These are phyloP conservation scores for Aphaenogaster ashmeadi DNA, from an alignment of 1,140 invertebrate species.

Conservation along the genomic window DNA sequence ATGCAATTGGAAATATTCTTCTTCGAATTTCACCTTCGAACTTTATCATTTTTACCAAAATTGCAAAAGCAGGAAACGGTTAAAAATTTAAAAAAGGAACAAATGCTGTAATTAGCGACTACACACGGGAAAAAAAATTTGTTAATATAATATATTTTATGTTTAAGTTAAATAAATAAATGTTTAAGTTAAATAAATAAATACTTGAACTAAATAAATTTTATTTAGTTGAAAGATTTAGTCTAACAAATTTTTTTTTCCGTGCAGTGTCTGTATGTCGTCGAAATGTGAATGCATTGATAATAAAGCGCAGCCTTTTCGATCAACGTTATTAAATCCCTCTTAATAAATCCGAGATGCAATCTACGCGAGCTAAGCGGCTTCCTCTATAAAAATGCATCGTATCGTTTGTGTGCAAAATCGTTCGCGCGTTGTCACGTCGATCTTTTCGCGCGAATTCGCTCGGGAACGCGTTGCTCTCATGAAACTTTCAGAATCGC, in stretches of 20 bases:
- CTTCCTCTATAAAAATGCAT: slow-evolving; percentile 46
- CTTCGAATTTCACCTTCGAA: not conserved
- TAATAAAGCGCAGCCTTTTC: not conserved
- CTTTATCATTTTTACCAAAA: not conserved
- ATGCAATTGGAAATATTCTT: not conserved
- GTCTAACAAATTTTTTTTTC: no score
- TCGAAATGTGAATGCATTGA: not conserved
- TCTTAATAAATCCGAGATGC: slow-evolving; percentile 2
- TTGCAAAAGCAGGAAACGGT: not conserved
- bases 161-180: no score
- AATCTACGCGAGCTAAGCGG: slow-evolving; percentile 19
- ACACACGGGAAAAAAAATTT: not conserved
- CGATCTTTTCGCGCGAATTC: slow-evolving; percentile 37
- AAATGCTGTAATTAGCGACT: not conserved
- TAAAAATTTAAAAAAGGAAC: not conserved
- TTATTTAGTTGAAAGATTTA: no score
- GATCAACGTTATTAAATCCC: not conserved
- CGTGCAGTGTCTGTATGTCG: not conserved
- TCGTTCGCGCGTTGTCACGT: slow-evolving; percentile 27
- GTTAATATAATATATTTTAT: no score
- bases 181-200: no score
- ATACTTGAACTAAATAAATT: no score
- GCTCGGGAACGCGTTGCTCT: slow-evolving; percentile 30
- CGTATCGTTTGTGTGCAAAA: slow-evolving; percentile 48
- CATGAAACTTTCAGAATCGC: slow-evolving; percentile 5